Conservation (phyloP, 2,797 vertebrate genomes). For the Acridotheres tristis region DNA sequence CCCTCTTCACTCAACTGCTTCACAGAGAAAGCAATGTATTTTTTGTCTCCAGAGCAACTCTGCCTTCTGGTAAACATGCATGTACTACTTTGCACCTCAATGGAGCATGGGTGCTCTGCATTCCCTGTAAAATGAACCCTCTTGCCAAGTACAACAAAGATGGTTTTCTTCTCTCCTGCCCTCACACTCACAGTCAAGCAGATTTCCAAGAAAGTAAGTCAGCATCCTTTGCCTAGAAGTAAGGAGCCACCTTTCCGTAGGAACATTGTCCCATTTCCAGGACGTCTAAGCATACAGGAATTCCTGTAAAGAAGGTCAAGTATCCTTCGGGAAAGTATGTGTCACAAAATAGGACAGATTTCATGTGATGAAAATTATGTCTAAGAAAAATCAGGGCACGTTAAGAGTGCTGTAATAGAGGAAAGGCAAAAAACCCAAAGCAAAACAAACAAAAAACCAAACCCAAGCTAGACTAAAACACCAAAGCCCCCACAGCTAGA, state of each 20-base stretch:
- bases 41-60: conserved; percentile 13
- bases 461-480: not conserved
- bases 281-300: conserved; percentile 61
- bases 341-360: conserved; percentile 52
- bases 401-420: not conserved
- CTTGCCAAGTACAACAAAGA: not conserved
- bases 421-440: not conserved
- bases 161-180: not conserved
- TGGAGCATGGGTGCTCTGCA: not conserved
- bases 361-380: conserved; percentile 27
- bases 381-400: conserved; percentile 58
- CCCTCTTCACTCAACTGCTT: not conserved
- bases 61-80: not conserved
- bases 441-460: not conserved
- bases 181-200: not conserved
- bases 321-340: conserved; percentile 66
- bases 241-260: conserved; percentile 6
- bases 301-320: conserved; percentile 68
- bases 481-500: not conserved
- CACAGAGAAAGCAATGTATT: not conserved
- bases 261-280: conserved; percentile 67
- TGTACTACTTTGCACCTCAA: not conserved
- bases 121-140: not conserved
- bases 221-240: not conserved
- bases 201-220: conserved; percentile 6